Evolutionary conservation across 2,888 invertebrate genomes (phyloP).

Genomic region (Seladonia tumulorum): DNA sequence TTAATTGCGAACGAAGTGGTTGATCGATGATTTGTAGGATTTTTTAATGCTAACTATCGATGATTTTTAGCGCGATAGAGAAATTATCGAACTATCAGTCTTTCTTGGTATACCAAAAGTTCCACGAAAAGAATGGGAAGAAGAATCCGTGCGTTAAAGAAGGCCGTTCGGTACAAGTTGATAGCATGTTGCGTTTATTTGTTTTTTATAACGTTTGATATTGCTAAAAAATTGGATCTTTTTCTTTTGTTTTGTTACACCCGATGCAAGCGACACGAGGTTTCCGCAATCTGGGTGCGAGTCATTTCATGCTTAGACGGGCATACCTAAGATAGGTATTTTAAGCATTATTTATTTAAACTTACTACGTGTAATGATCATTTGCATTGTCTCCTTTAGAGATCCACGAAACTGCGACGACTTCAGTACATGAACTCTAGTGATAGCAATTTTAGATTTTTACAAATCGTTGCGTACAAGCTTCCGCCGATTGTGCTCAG

Average conservation of each 20-base stretch:
- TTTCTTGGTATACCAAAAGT: conserved; percentile 50
- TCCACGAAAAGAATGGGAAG: conserved; percentile 10
- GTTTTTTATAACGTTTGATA: conserved; percentile 10
- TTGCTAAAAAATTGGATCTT: conserved; percentile 17
- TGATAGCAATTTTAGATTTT: conserved; percentile 28
- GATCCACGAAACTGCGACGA: conserved; percentile 39
- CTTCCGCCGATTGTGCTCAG: conserved; percentile 17
- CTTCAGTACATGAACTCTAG: conserved; percentile 12
- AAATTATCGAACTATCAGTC: conserved; percentile 17
- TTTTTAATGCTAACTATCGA: neutral
- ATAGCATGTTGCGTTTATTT: neutral
- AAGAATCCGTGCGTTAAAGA: neutral
- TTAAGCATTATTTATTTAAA: conserved; percentile 71
- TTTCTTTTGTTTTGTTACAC: neutral
- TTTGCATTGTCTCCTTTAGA: conserved; percentile 63
- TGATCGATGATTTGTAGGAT: conserved; percentile 6
- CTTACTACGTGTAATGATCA: conserved; percentile 48
- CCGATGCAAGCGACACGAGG: conserved; percentile 17
- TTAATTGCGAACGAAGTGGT: conserved; percentile 3
- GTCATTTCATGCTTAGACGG: conserved; percentile 51
- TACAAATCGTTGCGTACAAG: conserved; percentile 19
- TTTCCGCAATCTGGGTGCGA: conserved; percentile 32
- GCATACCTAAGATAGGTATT: conserved; percentile 66
- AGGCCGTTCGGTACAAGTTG: conserved; percentile 6
- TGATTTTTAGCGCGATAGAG: neutral